A percentile compares a stretch with the other conserved stretches of the same genome.
These are phyloP conservation scores for Orthosia incerta DNA, from an alignment of 2,888 invertebrate genomes.

Conservation along the genomic window DNA sequence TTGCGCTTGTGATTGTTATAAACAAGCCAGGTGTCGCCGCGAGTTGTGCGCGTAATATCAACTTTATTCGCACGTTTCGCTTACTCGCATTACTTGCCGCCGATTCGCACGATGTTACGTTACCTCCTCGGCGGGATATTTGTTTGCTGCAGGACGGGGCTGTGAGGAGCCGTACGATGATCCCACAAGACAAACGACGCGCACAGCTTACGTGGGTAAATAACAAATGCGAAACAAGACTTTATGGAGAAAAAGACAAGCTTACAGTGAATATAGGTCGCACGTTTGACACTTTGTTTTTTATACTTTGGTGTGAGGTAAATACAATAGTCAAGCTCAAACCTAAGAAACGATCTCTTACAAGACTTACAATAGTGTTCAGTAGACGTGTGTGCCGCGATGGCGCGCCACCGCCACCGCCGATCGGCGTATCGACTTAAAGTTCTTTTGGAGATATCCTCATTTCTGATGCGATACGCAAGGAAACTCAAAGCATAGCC, in stretches of 20 bases:
- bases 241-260: neutral
- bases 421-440: too few relatives aligned
- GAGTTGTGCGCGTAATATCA: neutral
- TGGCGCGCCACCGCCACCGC: too few relatives aligned
- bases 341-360: neutral
- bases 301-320: neutral
- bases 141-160: neutral
- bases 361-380: neutral
- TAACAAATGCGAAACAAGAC: conserved; percentile 1
- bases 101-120: conserved; percentile 1
- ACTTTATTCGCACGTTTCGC: conserved; percentile 17
- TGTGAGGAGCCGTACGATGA: neutral
- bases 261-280: neutral
- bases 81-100: neutral
- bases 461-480: too few relatives aligned
- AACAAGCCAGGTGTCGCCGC: conserved; percentile 27
- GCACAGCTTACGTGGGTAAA: conserved; percentile 14
- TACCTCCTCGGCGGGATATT: conserved; percentile 2
- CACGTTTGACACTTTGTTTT: neutral
- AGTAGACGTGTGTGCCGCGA: too few relatives aligned
- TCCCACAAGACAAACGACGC: conserved; percentile 21
- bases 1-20: conserved; percentile 27
- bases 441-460: too few relatives aligned
- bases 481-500: too few relatives aligned
- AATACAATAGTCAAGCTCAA: too few relatives aligned